Base-by-base conservation (phyloP, 2,888 invertebrate genomes). In the Fabriciana adippe region DNA sequence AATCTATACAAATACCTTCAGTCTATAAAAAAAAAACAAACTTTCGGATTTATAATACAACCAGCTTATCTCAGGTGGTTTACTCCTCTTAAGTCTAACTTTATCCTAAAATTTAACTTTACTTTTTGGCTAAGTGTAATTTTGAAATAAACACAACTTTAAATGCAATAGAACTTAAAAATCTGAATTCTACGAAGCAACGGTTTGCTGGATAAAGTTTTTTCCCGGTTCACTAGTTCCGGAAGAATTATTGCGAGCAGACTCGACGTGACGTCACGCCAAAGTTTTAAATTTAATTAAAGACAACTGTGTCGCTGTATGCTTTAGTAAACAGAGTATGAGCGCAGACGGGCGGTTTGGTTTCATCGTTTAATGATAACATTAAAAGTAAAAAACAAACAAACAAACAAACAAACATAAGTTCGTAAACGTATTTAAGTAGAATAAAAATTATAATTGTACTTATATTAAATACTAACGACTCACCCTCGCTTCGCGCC, bases 231-330 rank as follows among this genome's bases (percentile, higher is more conserved):
- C 71, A 66, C 66, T 69, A 72, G 74, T 74, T 74, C 75, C 72
- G 76, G 77, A 79, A 78, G 74, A 77, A 75, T 76, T 69, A 70
- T 74, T 77, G 81, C 81, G 77, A 78, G 79, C 78, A 77, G 78
- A 74, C 80, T 75, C 79, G 70, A 74, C 78, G 81, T 84, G 85
- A 83, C 84, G 83, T 84, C 84, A 84, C 78, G 77, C 75, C 66
- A 75, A 81, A 87, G 81, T 89, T 90, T 88, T 84, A 86, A 88
- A 88, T 90, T 91, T 87, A 90, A 91, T 91, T 90, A 90, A 89
- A 90, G 85, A 85, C 80, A 85, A 86, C 84, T 86, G 84, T 77
- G 78, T 79, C 78, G 79, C 84, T 84, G 81, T 81, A 79, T 84
- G 84, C 79, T 78, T 73, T 70, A 67, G 84, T 84, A 87, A 87